Evolutionary conservation across 2,113 vertebrate genomes (phyloP).

Genomic region (Mesembrinibis cayennensis): DNA sequence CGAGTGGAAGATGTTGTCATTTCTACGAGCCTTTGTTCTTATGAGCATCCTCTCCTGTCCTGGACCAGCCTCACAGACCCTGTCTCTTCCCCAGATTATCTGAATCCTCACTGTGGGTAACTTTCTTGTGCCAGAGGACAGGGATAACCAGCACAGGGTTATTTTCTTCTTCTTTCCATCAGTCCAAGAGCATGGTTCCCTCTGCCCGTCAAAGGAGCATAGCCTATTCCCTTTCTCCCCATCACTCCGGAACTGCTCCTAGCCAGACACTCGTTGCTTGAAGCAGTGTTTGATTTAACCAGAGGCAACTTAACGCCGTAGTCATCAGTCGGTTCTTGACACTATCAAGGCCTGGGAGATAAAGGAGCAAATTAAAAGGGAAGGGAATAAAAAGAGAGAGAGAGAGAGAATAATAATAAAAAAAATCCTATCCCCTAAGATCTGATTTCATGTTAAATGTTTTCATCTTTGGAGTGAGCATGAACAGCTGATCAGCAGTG

Average conservation of each 20-base stretch:
- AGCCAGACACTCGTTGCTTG: background rate
- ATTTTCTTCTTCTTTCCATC: background rate
- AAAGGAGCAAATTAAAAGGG: slow-evolving; percentile 10
- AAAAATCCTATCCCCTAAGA: background rate
- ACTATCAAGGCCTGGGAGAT: slow-evolving; percentile 29
- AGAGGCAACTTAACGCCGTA: background rate
- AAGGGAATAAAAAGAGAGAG: background rate
- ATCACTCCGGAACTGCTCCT: background rate
- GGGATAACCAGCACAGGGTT: background rate
- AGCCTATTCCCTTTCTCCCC: background rate
- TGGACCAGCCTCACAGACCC: background rate
- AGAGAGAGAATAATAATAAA: background rate
- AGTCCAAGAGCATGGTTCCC: background rate
- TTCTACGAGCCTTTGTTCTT: background rate
- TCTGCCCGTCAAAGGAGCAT: background rate
- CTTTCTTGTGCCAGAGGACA: background rate
- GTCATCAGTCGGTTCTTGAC: slow-evolving; percentile 26
- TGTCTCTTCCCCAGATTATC: background rate
- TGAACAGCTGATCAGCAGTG: background rate
- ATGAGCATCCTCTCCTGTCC: background rate
- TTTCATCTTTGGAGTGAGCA: slow-evolving; percentile 25
- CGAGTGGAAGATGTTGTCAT: background rate
- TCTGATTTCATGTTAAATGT: background rate
- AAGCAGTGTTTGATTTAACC: slow-evolving; percentile 18
- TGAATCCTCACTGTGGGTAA: background rate